These are phyloP conservation scores for Micropoecilia bifurca DNA, from an alignment of 2,797 vertebrate genomes.

Conservation along the genomic window DNA sequence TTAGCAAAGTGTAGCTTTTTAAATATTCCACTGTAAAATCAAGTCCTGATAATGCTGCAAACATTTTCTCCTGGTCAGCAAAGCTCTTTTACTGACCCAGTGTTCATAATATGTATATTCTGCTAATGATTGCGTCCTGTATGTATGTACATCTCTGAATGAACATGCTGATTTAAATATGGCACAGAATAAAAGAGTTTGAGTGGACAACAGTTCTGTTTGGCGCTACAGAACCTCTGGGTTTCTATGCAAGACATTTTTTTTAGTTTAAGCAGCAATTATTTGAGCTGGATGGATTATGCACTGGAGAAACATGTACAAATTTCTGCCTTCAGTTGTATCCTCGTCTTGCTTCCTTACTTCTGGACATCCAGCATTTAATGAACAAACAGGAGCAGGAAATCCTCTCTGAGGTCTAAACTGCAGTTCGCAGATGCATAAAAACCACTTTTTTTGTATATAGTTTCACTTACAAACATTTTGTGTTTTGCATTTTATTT, in stretches of 20 bases:
- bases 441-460: conserved; percentile 58
- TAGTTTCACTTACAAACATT: conserved; percentile 68
- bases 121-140: conserved; percentile 31
- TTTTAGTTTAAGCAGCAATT: conserved; percentile 39
- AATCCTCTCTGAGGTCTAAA: conserved; percentile 28
- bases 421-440: not conserved
- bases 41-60: conserved; percentile 73
- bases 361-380: conserved; percentile 37
- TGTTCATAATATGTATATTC: conserved; percentile 28
- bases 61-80: conserved; percentile 51
- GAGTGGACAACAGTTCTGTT: conserved; percentile 53
- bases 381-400: conserved; percentile 31
- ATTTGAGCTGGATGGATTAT: conserved; percentile 42
- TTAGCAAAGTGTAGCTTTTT: conserved; percentile 42
- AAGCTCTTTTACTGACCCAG: conserved; percentile 53
- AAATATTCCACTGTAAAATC: conserved; percentile 62
- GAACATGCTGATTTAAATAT: conserved; percentile 37
- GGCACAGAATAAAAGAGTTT: conserved; percentile 48
- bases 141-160: conserved; percentile 42
- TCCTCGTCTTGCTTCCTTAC: conserved; percentile 36
- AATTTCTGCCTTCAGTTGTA: conserved; percentile 42
- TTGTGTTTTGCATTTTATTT: conserved; percentile 66
- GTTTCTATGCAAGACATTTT: conserved; percentile 37
- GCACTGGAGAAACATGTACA: conserved; percentile 57
- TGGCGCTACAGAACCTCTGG: conserved; percentile 14